Base-by-base conservation (phyloP, 2,888 invertebrate genomes). In the Hirtodrosophila histrioides region DNA sequence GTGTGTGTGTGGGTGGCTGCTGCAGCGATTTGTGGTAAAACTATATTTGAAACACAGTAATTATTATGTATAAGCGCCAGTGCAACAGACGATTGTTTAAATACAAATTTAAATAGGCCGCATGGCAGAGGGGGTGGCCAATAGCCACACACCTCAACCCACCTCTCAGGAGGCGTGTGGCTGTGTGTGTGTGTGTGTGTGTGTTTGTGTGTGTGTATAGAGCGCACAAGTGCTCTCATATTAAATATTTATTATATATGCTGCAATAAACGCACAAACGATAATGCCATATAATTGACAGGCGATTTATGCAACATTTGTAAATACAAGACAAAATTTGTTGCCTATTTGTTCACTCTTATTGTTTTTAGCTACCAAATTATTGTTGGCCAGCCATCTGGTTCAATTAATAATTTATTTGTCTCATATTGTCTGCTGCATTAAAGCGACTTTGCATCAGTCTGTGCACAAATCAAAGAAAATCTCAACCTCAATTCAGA, bases 211-310 rank as follows among this genome's bases (percentile, higher is more conserved):
- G 11, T 48, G 17, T 17, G 17, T 17, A 29, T 17, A 29, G 54
- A 24, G 23, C 37, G 27, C 27, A 31, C 31, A 29, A 43, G 49
- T 45, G 50, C 40, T 44, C 40, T 39, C 58, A 43, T 53, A 69
- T 84, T 43, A 63, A 77, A 81, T 69, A 77, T 79, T 69, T 61
- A 86, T 72, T 56, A 56, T 55, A 65, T 45, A 31, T 31, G 7
- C 7, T 31, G 45, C 51, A 39, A 45, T 58, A 82, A 17, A 57
- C 54, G 54, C 67, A 48, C 41, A 53, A 43, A 69, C 44, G 75
- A 82, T 86, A 88, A 82, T 88, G 61, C 87, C 74, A 57, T 56
- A 73, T 83, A 83, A 88, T 83, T 83, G 82, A 88, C 82, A 80
- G 64, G 58, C 77, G 84, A 83, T 86, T 86, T 86, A 83, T 79